Evolutionary conservation across 1,140 invertebrate genomes (phyloP).

Genomic region (Drosophila repletoides): DNA sequence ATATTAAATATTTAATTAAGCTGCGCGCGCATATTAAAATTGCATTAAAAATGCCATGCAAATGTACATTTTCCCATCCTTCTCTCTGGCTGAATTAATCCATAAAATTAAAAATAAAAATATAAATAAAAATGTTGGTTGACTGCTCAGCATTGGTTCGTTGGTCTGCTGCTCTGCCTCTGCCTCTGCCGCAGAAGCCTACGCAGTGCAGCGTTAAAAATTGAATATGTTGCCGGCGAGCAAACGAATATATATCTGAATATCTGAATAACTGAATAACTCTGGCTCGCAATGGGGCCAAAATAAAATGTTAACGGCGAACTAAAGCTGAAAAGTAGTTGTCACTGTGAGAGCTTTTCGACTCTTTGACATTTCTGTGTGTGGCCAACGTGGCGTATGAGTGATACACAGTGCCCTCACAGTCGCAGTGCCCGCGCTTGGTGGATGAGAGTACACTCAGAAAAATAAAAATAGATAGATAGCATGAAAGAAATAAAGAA

Average conservation of each 20-base stretch:
- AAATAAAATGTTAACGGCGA: constrained; percentile 60
- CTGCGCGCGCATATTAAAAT: constrained; percentile 80
- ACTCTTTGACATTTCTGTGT: constrained; percentile 37
- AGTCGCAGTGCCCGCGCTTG: too few relatives aligned
- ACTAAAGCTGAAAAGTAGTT: constrained; percentile 72
- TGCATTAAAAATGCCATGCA: constrained; percentile 70
- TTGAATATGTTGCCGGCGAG: constrained; percentile 39
- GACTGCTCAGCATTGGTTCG: not conserved
- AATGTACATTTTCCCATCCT: constrained; percentile 17
- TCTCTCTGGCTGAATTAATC: constrained; percentile 50
- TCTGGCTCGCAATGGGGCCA: constrained; percentile 37
- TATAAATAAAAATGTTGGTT: not conserved
- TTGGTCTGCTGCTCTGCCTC: constrained; percentile 2
- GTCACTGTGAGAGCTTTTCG: constrained; percentile 17
- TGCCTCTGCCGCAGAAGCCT: constrained; percentile 19
- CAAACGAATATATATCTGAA: not conserved
- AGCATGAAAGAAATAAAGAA: too few relatives aligned
- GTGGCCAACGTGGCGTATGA: constrained; percentile 63
- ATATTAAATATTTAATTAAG: constrained; percentile 75
- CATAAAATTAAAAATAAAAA: constrained; percentile 32
- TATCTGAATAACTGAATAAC: constrained; percentile 58
- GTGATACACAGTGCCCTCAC: constrained; percentile 41
- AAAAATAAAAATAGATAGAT: too few relatives aligned
- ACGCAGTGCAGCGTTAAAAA: constrained; percentile 55
- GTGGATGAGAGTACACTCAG: too few relatives aligned